Percentiles rank a stretch among this genome's conserved stretches.
Conservation (phyloP, 2,888 invertebrate genomes). For the Anagyrus pseudococci region DNA sequence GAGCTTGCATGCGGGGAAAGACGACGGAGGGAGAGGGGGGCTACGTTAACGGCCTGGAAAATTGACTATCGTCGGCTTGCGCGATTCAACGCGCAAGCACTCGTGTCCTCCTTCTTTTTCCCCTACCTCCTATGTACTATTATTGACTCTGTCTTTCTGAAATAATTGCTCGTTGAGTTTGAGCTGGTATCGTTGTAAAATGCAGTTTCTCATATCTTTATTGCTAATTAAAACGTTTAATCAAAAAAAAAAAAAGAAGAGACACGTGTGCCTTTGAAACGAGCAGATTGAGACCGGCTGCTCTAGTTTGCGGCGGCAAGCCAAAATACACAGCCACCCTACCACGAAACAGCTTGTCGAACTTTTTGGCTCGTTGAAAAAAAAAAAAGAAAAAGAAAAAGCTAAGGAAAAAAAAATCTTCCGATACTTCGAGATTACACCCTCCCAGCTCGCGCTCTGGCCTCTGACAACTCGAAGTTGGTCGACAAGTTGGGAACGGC, state of each 20-base stretch:
- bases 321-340: background rate
- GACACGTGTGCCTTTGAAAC: too few species aligned
- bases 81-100: too few species aligned
- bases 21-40: background rate
- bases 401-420: conserved; percentile 8
- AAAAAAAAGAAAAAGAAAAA: too few species aligned
- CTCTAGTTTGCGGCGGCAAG: background rate
- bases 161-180: too few species aligned
- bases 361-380: conserved; percentile 2
- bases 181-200: too few species aligned
- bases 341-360: background rate
- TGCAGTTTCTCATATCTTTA: too few species aligned
- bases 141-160: too few species aligned
- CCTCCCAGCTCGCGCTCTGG: background rate
- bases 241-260: too few species aligned
- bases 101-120: background rate
- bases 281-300: too few species aligned
- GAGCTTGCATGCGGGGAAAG: too few species aligned
- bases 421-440: conserved; percentile 11
- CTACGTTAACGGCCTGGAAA: conserved; percentile 24
- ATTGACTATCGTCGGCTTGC: conserved; percentile 20
- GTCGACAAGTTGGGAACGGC: conserved; percentile 5
- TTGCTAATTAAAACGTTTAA: too few species aligned
- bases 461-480: conserved; percentile 20
- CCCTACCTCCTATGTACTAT: too few species aligned